Base-by-base conservation (phyloP, 2,113 vertebrate species). In the Ursus arctos region DNA sequence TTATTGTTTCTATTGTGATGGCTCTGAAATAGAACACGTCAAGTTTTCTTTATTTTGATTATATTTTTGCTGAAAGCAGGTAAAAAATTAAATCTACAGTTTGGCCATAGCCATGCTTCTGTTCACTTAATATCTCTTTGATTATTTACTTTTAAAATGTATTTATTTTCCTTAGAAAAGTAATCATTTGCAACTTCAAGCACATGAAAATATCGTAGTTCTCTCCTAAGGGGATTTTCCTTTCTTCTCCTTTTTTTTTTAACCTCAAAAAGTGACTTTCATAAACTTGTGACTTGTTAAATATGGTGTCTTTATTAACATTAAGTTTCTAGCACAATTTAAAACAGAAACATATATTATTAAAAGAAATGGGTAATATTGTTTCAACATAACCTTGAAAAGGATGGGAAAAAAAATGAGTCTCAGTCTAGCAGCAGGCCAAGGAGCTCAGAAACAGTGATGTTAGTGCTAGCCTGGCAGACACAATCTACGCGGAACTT, bases 401-500 rank as follows among this genome's bases (percentile, higher is more conserved):
- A 97, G 71, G 15, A 21, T 53, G 40, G 61, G 11, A 36, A 55
- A 55, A 94, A 91, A 92, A 97, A 92, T 87, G 72, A 97, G 57
- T 88, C 81, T 89, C 74, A 79, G 72, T 71, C 82, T 69, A 72
- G 74, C 47, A 91, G 67, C 95, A 97, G 88, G 81, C 77, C 67
- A 89, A 92, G 79, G 85, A 89, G 83, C 83, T 92, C 79, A 92
- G 86, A 97, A 97, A 95, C 76, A 94, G 96, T 95, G 96, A 98
- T 97, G 91, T 98, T 69, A 40, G 83, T 55, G 77, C 91, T 40
- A 96, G 92, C 88, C 95, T 93, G 93, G 97, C 97, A 97, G 98
- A 97, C 95, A 95, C 97, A 98, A 98, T 98, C 97, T 96, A 94
- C 93, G 89, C 65, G 1, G 94, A 97, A 98, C 96, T 98, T 98